A percentile compares a stretch with the other conserved stretches of the same genome.
Conservation (phyloP, 1,140 invertebrate genomes). For the Drosophila yakuba region DNA sequence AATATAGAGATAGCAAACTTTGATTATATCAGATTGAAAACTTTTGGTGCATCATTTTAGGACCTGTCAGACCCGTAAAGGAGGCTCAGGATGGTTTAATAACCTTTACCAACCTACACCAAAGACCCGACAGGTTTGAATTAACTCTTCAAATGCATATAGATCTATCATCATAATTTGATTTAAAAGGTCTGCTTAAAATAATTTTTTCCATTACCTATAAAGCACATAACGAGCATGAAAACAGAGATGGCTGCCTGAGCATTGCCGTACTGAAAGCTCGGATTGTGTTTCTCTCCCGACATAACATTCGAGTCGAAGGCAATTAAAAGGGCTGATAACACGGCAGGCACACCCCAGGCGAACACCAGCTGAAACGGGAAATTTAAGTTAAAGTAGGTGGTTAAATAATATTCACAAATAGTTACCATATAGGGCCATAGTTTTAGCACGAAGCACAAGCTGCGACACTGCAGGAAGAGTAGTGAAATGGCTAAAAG, state of each 20-base stretch:
- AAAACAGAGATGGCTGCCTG: conserved; percentile 90
- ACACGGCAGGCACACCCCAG: conserved; percentile 88
- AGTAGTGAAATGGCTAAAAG: conserved; percentile 92
- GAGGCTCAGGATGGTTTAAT: background rate
- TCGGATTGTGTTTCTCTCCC: conserved; percentile 88
- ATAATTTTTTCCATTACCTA: conserved; percentile 85
- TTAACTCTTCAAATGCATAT: conserved; percentile 61
- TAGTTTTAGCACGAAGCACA: conserved; percentile 91
- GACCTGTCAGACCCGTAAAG: conserved; percentile 71
- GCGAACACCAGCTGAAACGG: conserved; percentile 88
- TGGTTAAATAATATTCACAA: background rate
- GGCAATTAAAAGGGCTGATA: conserved; percentile 86
- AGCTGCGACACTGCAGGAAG: conserved; percentile 92
- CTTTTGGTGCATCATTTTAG: conserved; percentile 67
- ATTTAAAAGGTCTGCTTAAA: background rate
- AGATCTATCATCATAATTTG: conserved; percentile 37
- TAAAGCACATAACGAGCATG: conserved; percentile 88
- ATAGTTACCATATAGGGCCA: conserved; percentile 86
- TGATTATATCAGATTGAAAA: conserved; percentile 76
- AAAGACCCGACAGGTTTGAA: background rate
- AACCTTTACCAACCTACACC: background rate
- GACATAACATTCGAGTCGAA: conserved; percentile 85
- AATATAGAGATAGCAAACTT: too few species aligned
- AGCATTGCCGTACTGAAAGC: conserved; percentile 91
- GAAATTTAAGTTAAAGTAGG: conserved; percentile 58